Percentiles rank a stretch among this genome's conserved stretches.
Evolutionary conservation across 2,888 invertebrate species (phyloP).

Genomic region (Pyrgus malvae): DNA sequence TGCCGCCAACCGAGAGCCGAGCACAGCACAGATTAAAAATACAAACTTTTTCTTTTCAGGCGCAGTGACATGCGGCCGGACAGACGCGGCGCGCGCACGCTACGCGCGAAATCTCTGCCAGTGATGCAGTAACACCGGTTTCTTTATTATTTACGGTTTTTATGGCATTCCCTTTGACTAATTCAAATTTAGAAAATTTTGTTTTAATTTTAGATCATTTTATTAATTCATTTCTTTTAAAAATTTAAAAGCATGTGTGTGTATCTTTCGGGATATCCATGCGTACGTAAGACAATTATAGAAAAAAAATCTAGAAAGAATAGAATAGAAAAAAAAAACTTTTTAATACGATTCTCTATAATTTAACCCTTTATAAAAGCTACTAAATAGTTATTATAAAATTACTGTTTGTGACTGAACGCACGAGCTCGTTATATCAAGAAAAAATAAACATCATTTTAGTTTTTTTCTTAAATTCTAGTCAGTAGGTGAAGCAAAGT

Average conservation of each 20-base stretch:
- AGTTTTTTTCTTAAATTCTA: not conserved
- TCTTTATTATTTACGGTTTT: slow-evolving; percentile 32
- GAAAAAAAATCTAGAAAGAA: no score
- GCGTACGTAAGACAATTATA: no score
- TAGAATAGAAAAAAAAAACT: no score
- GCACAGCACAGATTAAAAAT: slow-evolving; percentile 23
- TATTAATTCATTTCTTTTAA: no score
- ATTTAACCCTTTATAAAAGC: no score
- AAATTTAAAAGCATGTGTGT: no score
- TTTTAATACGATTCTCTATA: no score
- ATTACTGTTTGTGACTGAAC: no score
- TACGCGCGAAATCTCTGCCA: slow-evolving; percentile 31
- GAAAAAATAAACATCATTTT: not conserved
- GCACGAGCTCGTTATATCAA: not conserved
- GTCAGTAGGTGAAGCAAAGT: slow-evolving; percentile 32
- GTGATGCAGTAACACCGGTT: slow-evolving; percentile 14
- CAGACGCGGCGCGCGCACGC: slow-evolving; percentile 44
- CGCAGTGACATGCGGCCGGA: slow-evolving; percentile 53
- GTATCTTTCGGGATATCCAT: no score
- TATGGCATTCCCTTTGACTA: slow-evolving; percentile 19
- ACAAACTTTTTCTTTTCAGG: slow-evolving; percentile 41
- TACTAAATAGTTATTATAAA: no score
- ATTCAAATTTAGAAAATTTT: no score
- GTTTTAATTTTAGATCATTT: no score
- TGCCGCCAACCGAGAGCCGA: slow-evolving; percentile 12